phyloP scores from a whole-genome alignment of 2,888 invertebrate genomes.

The Phymatocera aterrima region DNA sequence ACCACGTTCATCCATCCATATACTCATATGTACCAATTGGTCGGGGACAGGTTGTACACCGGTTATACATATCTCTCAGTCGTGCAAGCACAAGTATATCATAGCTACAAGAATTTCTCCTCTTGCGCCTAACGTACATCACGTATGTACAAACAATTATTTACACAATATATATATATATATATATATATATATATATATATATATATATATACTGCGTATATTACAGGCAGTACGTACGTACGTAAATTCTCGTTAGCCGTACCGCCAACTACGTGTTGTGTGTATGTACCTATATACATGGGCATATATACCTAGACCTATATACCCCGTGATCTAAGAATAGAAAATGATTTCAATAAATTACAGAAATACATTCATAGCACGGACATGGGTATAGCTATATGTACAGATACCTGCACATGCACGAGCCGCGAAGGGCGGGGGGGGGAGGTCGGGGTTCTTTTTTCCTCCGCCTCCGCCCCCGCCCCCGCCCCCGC shows the following conservation, averaged over 20 bases:
- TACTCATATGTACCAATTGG: no score
- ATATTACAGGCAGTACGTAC: neutral
- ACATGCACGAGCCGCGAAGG: no score
- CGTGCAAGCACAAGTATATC: no score
- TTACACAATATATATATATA: no score
- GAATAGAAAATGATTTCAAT: slow-evolving; percentile 35
- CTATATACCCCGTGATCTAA: neutral
- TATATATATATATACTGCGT: neutral
- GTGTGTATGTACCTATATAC: neutral
- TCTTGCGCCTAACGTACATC: neutral
- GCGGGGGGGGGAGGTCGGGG: no score
- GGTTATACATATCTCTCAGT: no score
- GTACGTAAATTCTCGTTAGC: neutral
- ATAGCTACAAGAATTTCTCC: neutral
- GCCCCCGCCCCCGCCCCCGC: no score
- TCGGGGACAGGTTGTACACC: no score
- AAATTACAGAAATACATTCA: slow-evolving; percentile 49
- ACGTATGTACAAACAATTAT: no score
- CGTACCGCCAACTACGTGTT: neutral
- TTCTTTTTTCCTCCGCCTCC: neutral
- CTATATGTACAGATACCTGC: neutral
- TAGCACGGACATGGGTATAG: slow-evolving; percentile 28
- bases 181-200: neutral
- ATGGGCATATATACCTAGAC: neutral
- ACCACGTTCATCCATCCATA: no score